These are phyloP conservation scores for Eupeodes luniger DNA, from an alignment of 2,888 invertebrate species.

Conservation along the genomic window DNA sequence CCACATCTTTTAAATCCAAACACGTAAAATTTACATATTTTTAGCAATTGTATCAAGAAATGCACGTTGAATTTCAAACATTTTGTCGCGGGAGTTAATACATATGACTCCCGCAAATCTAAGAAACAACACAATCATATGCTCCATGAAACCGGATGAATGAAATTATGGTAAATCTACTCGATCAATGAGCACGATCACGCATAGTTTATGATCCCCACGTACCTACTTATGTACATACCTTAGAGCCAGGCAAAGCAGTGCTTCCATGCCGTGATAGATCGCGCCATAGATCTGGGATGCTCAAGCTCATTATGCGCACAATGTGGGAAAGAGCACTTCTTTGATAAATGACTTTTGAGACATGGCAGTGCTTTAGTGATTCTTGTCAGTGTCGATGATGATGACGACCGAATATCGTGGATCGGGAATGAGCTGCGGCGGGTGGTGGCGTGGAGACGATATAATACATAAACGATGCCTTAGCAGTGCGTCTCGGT, in stretches of 20 bases:
- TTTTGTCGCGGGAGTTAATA: background rate
- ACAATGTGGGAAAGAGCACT: conserved; percentile 59
- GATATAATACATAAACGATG: no score
- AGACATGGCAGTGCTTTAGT: conserved; percentile 44
- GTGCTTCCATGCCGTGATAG: conserved; percentile 1
- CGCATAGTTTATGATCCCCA: conserved; percentile 28
- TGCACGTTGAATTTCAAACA: conserved; percentile 59
- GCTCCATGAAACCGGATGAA: conserved; percentile 57
- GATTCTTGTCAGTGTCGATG: conserved; percentile 51
- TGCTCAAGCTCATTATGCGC: conserved; percentile 19
- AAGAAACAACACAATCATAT: background rate
- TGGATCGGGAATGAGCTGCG: background rate
- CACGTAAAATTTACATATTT: conserved; percentile 19
- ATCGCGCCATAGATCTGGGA: conserved; percentile 18
- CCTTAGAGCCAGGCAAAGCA: background rate
- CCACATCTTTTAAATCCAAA: conserved; percentile 6
- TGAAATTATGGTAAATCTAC: conserved; percentile 64
- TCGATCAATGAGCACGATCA: conserved; percentile 65
- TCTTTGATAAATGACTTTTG: conserved; percentile 64
- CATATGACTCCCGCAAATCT: background rate
- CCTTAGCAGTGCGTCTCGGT: conserved; percentile 16
- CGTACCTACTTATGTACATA: background rate
- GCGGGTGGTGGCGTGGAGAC: background rate
- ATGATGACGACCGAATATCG: background rate
- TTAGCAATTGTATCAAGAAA: conserved; percentile 48